Evolutionary conservation across 2,888 invertebrate species (phyloP).

Genomic region (Epirrhoe alternata): DNA sequence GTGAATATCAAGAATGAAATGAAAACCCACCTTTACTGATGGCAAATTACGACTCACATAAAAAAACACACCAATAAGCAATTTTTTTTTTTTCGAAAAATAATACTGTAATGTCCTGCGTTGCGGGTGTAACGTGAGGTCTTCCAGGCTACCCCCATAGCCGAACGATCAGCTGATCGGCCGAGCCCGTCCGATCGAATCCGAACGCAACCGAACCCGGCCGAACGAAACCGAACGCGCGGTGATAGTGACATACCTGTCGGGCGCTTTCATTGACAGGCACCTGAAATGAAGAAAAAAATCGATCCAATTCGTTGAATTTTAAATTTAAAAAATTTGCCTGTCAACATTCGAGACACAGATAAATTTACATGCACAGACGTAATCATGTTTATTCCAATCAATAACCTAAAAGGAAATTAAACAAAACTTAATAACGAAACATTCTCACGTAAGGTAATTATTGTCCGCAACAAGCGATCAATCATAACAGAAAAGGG

Average conservation of each 20-base stretch:
- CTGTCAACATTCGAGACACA: slow-evolving; percentile 62
- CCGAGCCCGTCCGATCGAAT: slow-evolving; percentile 75
- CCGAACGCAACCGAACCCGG: slow-evolving; percentile 79
- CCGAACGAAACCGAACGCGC: slow-evolving; percentile 80
- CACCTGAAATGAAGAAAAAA: slow-evolving; percentile 90
- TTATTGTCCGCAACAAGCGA: slow-evolving; percentile 41
- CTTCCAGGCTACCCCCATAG: slow-evolving; percentile 83
- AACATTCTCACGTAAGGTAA: slow-evolving; percentile 12
- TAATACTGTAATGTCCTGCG: slow-evolving; percentile 80
- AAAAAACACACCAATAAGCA: slow-evolving; percentile 83
- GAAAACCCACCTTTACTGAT: slow-evolving; percentile 68
- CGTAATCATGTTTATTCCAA: slow-evolving; percentile 20
- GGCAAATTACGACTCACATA: slow-evolving; percentile 58
- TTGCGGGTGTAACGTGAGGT: slow-evolving; percentile 81
- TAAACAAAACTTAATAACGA: slow-evolving; percentile 9
- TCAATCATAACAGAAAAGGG: slow-evolving; percentile 51
- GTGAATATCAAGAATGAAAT: slow-evolving; percentile 67
- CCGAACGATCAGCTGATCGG: slow-evolving; percentile 71
- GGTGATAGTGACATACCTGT: slow-evolving; percentile 87
- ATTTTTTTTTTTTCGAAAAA: slow-evolving; percentile 78
- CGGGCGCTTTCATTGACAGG: slow-evolving; percentile 91
- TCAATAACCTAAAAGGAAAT: slow-evolving; percentile 8
- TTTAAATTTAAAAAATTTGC: slow-evolving; percentile 77
- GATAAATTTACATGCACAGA: slow-evolving; percentile 83
- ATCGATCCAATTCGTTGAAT: slow-evolving; percentile 87